Evolutionary conservation across 2,888 invertebrate species (phyloP).

Genomic region (Parascotia fuliginaria): DNA sequence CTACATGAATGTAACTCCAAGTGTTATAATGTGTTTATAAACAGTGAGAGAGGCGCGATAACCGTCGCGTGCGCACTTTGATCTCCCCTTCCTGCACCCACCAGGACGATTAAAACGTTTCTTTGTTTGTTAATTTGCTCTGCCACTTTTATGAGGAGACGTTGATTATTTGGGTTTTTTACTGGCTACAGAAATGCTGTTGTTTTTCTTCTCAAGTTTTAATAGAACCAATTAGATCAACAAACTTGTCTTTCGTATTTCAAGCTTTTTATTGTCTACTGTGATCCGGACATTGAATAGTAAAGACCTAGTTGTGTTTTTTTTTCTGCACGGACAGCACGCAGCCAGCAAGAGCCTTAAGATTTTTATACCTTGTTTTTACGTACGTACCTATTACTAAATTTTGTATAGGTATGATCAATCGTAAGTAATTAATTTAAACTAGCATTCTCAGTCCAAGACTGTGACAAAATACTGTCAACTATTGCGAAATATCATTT

Average conservation of each 20-base stretch:
- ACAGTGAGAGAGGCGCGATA: slow-evolving; percentile 41
- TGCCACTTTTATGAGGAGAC: slow-evolving; percentile 20
- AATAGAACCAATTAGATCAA: not conserved
- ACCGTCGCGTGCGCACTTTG: slow-evolving; percentile 49
- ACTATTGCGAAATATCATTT: slow-evolving; percentile 41
- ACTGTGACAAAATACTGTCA: slow-evolving; percentile 10
- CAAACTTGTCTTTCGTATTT: not conserved
- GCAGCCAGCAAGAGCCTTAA: too few relatives aligned
- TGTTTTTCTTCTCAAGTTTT: not conserved
- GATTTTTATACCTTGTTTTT: not conserved
- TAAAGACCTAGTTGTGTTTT: too few relatives aligned
- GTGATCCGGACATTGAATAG: too few relatives aligned
- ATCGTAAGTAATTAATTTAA: not conserved
- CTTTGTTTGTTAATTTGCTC: slow-evolving; percentile 43
- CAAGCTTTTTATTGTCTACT: too few relatives aligned
- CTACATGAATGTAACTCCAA: too few relatives aligned
- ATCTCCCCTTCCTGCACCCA: slow-evolving; percentile 45
- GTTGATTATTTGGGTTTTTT: slow-evolving; percentile 31
- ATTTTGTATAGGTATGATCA: not conserved
- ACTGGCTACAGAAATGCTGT: not conserved
- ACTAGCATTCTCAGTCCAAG: not conserved
- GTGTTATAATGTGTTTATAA: slow-evolving; percentile 52
- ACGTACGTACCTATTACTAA: not conserved
- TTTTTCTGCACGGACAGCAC: too few relatives aligned
- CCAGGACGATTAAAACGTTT: slow-evolving; percentile 43